phyloP scores from a whole-genome alignment of 1,140 invertebrate genomes.

The Globodera ellingtonae region DNA sequence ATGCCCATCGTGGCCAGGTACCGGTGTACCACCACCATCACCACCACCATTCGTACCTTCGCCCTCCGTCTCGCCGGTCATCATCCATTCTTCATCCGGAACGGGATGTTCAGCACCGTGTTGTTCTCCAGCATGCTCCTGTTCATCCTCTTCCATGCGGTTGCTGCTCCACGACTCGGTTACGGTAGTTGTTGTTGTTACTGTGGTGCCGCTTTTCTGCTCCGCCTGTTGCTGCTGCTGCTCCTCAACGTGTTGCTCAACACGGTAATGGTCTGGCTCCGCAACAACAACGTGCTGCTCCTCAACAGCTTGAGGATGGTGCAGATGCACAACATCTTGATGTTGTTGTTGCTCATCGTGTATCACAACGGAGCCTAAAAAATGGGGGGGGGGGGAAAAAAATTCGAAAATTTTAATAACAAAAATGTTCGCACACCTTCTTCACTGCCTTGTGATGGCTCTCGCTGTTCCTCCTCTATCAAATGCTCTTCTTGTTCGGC shows the following conservation, averaged over 20 bases:
- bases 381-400: background rate
- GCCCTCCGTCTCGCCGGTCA: background rate
- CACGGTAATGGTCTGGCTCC: background rate
- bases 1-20: background rate
- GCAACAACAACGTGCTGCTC: background rate
- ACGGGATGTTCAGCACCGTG: too few relatives aligned
- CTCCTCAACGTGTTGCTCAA: background rate
- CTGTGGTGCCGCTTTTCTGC: slow-evolving; percentile 2
- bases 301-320: background rate
- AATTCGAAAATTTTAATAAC: background rate
- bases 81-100: background rate
- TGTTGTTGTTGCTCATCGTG: slow-evolving; percentile 1
- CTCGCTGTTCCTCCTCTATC: slow-evolving; percentile 3
- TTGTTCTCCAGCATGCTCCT: background rate
- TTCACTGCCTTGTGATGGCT: slow-evolving; percentile 15
- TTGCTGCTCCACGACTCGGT: slow-evolving; percentile 11
- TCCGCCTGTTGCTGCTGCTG: background rate
- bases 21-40: too few relatives aligned
- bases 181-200: background rate
- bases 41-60: too few relatives aligned
- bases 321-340: background rate
- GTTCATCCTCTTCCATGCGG: background rate
- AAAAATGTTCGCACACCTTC: background rate
- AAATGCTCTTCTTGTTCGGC: background rate
- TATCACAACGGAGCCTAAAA: slow-evolving; percentile 8